Conservation (phyloP, 2,113 vertebrate genomes). For the Nothoprocta pentlandii region DNA sequence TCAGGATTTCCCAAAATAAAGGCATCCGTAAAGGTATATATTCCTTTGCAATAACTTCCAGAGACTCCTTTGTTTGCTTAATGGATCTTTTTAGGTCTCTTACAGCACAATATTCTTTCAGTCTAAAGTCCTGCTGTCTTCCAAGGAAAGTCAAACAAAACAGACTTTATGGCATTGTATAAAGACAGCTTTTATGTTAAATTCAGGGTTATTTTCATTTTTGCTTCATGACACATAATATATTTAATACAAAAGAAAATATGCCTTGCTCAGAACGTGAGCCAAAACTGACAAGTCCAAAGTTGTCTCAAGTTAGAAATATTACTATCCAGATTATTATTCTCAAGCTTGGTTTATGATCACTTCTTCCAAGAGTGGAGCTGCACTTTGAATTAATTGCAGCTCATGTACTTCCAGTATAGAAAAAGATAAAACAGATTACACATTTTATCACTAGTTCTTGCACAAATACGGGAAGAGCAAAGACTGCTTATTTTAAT, state of each 20-base stretch:
- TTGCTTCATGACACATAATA: not conserved
- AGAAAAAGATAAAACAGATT: not conserved
- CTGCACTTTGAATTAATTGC: not conserved
- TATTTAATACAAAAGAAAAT: constrained; percentile 20
- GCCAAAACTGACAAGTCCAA: not conserved
- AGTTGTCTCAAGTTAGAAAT: constrained; percentile 41
- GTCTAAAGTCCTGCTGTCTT: not conserved
- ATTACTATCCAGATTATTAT: constrained; percentile 5
- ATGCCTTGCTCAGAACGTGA: not conserved
- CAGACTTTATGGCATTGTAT: not conserved
- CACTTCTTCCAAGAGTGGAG: not conserved
- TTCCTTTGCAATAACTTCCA: not conserved
- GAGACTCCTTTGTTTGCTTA: not conserved
- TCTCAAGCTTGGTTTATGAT: not conserved
- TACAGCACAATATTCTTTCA: not conserved
- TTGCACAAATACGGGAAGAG: not conserved
- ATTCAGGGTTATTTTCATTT: not conserved
- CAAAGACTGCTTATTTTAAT: not conserved
- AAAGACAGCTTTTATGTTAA: constrained; percentile 4
- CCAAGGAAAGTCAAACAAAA: constrained; percentile 37
- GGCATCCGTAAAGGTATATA: not conserved
- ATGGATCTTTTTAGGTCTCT: not conserved
- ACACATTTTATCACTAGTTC: not conserved
- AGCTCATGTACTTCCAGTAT: not conserved
- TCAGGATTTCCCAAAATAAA: not conserved